A percentile compares a stretch with the other conserved stretches of the same genome.
Conservation (phyloP, 2,113 vertebrate species). For the Cyanoderma ruficeps region DNA sequence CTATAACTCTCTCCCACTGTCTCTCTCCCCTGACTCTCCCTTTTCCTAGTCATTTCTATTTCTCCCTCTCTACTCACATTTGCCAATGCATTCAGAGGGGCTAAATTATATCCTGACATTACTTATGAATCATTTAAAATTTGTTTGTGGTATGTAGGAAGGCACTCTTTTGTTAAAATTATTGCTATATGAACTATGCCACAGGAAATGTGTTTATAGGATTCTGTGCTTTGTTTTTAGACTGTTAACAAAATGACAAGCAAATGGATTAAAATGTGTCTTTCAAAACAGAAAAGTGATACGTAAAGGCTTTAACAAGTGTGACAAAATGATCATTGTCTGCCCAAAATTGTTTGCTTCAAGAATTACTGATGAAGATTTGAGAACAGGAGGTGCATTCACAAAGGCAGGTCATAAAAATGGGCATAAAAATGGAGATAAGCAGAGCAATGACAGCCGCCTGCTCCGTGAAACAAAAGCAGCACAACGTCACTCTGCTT, state of each 20-base stretch:
- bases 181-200: not conserved
- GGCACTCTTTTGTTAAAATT: not conserved
- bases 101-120: not conserved
- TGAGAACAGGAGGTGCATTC: not conserved
- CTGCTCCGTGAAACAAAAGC: not conserved
- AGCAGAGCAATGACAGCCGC: not conserved
- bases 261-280: not conserved
- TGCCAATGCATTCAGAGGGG: not conserved
- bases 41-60: not conserved
- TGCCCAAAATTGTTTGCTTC: not conserved
- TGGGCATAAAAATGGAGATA: not conserved
- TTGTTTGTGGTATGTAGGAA: not conserved
- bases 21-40: not conserved
- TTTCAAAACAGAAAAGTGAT: not conserved
- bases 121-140: not conserved
- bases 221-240: not conserved
- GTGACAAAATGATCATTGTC: not conserved
- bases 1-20: not conserved
- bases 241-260: not conserved
- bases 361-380: not conserved
- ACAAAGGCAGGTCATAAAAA: not conserved
- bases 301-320: not conserved
- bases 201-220: not conserved
- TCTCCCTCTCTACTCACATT: not conserved
- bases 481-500: not conserved